A percentile compares a stretch with the other conserved stretches of the same genome.
These are phyloP conservation scores for Prunella fulvescens DNA, from an alignment of 2,113 vertebrate genomes.

Conservation along the genomic window DNA sequence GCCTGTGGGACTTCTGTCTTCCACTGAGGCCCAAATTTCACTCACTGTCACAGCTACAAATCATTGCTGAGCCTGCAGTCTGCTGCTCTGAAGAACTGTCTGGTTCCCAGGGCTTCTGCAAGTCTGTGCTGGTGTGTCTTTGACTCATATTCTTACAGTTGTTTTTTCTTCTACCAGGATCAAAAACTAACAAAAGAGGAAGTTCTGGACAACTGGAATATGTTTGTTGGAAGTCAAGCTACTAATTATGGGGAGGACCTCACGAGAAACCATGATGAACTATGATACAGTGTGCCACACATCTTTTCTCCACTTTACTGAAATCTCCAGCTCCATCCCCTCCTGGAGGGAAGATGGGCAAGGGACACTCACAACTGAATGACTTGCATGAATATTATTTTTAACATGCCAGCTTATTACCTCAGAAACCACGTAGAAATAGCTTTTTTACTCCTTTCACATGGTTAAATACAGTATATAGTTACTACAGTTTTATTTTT, in stretches of 20 bases:
- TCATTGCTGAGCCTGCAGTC: neutral
- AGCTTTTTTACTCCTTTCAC: slow-evolving; percentile 34
- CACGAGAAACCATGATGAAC: slow-evolving; percentile 91
- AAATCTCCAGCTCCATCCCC: neutral
- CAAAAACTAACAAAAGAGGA: slow-evolving; percentile 93
- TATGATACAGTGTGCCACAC: slow-evolving; percentile 75
- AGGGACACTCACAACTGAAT: neutral
- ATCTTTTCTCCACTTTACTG: neutral
- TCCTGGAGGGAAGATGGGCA: neutral
- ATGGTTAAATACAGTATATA: neutral
- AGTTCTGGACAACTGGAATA: slow-evolving; percentile 96
- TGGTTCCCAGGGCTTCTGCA: neutral
- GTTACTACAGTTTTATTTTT: slow-evolving; percentile 1
- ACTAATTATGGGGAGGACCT: slow-evolving; percentile 98
- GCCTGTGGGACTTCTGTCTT: neutral
- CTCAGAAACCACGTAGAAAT: slow-evolving; percentile 36
- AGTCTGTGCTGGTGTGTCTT: neutral
- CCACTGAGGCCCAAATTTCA: neutral
- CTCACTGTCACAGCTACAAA: neutral
- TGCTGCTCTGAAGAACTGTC: neutral
- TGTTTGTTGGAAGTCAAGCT: slow-evolving; percentile 98
- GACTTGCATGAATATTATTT: slow-evolving; percentile 27
- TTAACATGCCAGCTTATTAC: slow-evolving; percentile 47
- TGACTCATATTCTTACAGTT: neutral
- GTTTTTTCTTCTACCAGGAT: slow-evolving; percentile 75